Conservation (phyloP, 2,113 vertebrate species). For the Erpornis zantholeuca region DNA sequence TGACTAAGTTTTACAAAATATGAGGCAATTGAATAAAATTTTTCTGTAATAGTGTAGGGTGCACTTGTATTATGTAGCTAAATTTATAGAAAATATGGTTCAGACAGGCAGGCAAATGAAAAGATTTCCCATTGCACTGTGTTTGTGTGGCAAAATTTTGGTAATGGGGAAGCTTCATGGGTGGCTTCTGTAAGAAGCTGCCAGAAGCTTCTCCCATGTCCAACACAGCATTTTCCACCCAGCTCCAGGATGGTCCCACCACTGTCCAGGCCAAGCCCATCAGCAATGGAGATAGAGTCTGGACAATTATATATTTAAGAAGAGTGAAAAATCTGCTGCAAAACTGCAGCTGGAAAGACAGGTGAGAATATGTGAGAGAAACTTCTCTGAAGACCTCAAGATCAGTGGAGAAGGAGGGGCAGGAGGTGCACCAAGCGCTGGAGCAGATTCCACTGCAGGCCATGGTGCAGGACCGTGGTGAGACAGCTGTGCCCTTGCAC, state of each 20-base stretch:
- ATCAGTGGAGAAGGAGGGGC: background rate
- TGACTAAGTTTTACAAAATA: background rate
- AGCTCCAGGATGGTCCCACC: background rate
- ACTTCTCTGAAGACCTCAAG: background rate
- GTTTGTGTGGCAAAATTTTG: background rate
- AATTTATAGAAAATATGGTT: background rate
- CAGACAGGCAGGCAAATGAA: background rate
- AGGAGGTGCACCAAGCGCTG: fast-evolving
- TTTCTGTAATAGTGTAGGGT: background rate
- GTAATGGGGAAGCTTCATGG: background rate
- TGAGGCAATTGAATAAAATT: fast-evolving
- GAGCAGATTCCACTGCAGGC: background rate
- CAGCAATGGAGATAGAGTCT: fast-evolving
- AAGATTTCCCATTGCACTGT: background rate
- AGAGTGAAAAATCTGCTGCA: background rate
- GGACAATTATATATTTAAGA: background rate
- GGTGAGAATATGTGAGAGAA: background rate
- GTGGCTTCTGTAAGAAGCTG: background rate
- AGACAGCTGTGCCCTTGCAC: no score
- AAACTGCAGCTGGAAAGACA: background rate
- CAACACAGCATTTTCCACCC: background rate
- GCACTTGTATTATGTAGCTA: background rate
- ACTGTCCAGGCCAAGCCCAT: background rate
- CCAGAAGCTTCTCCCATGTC: background rate
- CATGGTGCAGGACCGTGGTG: background rate